Evolutionary conservation across 2,113 vertebrate genomes (phyloP), one percentile per base, ranked within the genome.

Genomic region (Formicarius rufipectus): DNA sequence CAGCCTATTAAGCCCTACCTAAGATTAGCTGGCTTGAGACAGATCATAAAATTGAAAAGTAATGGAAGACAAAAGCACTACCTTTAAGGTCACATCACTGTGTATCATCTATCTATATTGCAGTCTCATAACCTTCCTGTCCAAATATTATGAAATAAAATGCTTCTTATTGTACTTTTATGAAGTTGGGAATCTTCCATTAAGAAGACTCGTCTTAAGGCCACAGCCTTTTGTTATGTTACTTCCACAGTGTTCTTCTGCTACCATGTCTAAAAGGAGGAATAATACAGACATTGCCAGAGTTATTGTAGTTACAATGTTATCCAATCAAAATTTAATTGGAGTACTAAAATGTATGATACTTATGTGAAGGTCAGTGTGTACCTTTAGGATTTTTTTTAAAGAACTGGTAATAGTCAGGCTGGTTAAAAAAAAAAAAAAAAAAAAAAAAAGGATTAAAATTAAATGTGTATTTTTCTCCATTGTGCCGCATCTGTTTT

Each of bases 401-500:
- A 59, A 74, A 95, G 85, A 96, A 92, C 81, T 75, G 89, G 90
- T 97, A 98, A 97, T 91, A 95, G 76, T 74, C 72, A 96, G 81
- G 66, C 71, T 95, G 95, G 90, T 96, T 96, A 47, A 93, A 96
- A 97, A 95, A 96, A 69, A 13, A 50, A 25, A 45, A 45, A 45
- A 96, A 52, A 13, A 23, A 59, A 58, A n/a, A 59, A 44, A 2
- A 92, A 93, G 23, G 59, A 91, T 87, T 94, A 94, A 97, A 98
- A 97, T 96, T 96, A 97, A 97, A 97, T 94, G 84, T 96, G 96
- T 97, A 69, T 93, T 96, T 97, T 96, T 97, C 95, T 97, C 95
- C 97, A 94, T 97, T 98, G 95, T 96, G 69, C 96, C 95, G 91
- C 95, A 96, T 98, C 97, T 98, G 97, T 97, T 97, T 97, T 98